Percentiles rank a stretch among this genome's conserved stretches.
phyloP scores from a whole-genome alignment of 2,113 vertebrate species.

The Megaceryle maxima region DNA sequence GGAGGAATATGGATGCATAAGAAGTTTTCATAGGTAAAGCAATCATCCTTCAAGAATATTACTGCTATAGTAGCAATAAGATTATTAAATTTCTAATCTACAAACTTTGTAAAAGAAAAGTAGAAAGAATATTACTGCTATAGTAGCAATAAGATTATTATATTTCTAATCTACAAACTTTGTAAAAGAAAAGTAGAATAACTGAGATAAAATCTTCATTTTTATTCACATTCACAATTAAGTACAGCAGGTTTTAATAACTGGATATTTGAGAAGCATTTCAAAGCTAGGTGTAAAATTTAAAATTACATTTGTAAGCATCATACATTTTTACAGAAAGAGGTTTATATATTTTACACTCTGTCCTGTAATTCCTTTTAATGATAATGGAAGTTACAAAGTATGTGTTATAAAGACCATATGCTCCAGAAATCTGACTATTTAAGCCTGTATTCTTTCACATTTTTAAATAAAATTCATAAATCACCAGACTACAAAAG shows the following conservation, averaged over 20 bases:
- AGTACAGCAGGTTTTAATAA: not conserved
- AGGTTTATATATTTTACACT: not conserved
- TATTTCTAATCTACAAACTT: not conserved
- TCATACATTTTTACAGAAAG: not conserved
- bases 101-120: not conserved
- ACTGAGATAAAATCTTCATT: not conserved
- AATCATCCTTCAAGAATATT: not conserved
- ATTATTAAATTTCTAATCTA: not conserved
- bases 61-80: not conserved
- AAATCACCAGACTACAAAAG: not conserved
- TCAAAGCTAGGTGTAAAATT: not conserved
- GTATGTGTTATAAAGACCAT: not conserved
- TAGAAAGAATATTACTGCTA: not conserved
- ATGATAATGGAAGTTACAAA: not conserved
- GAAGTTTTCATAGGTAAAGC: not conserved
- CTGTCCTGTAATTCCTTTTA: not conserved
- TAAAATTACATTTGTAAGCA: not conserved
- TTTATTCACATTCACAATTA: not conserved
- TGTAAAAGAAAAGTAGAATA: not conserved
- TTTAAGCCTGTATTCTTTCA: not conserved
- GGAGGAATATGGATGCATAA: accelerated
- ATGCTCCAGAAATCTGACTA: not conserved
- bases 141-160: not conserved
- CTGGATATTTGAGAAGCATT: not conserved
- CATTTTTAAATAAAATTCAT: not conserved